These are phyloP conservation scores for Drosophila ananassae DNA, from an alignment of 1,140 invertebrate genomes.

Conservation along the genomic window DNA sequence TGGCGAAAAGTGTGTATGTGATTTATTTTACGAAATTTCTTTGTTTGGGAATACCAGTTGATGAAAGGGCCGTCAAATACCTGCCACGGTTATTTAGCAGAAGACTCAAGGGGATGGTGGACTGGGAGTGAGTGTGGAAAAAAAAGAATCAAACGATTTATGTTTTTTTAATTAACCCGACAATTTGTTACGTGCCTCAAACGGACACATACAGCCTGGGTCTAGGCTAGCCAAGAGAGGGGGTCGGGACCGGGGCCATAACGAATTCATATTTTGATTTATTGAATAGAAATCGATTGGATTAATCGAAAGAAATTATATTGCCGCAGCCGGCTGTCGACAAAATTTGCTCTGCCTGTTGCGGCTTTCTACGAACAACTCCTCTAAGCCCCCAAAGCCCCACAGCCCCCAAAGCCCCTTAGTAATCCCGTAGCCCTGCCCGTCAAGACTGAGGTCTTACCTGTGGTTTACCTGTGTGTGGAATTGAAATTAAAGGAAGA, in stretches of 20 bases:
- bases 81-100: constrained; percentile 58
- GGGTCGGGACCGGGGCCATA: constrained; percentile 52
- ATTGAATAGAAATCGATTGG: constrained; percentile 83
- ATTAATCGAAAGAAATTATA: constrained; percentile 83
- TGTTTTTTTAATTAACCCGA: constrained; percentile 84
- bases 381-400: background rate
- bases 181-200: constrained; percentile 83
- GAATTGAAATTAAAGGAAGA: constrained; percentile 73
- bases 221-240: constrained; percentile 43
- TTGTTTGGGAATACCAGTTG: constrained; percentile 54
- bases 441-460: constrained; percentile 10
- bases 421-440: background rate
- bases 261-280: constrained; percentile 82
- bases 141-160: constrained; percentile 81
- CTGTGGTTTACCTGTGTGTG: constrained; percentile 24
- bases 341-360: constrained; percentile 60
- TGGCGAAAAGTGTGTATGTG: constrained; percentile 27
- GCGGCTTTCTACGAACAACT: constrained; percentile 31
- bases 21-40: constrained; percentile 40
- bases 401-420: background rate
- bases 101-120: constrained; percentile 2
- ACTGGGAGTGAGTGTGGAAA: constrained; percentile 23
- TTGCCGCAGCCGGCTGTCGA: constrained; percentile 62
- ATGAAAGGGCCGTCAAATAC: constrained; percentile 67
- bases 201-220: constrained; percentile 38